Base-by-base conservation (phyloP, 2,113 vertebrate genomes). In the Microcebus lehilahytsara region DNA sequence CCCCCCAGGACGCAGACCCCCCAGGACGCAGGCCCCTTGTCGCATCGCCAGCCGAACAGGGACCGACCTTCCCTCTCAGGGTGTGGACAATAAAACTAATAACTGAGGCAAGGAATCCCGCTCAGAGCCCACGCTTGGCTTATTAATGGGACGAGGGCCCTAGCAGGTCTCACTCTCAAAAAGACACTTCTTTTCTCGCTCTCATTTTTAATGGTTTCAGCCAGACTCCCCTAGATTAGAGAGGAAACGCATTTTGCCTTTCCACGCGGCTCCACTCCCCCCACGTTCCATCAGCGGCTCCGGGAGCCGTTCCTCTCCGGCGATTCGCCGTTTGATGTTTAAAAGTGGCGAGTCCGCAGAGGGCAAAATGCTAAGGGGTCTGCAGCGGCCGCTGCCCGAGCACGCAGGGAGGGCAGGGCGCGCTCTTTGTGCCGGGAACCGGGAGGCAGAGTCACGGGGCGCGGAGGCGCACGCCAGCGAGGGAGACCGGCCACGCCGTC, bases 331-430 rank as follows among this genome's bases (percentile, higher is more conserved):
- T 83, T 56, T 88, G 94, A 97, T 72, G 83, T 95, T 86, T 92
- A 94, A 92, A 97, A 40, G 87, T 81, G 91, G 56, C 27, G n/a
- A 46, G 40, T 46, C 72, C 62, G 60, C 20, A 84, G 49, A 97
- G 64, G 87, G 77, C 64, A 83, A 89, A 95, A 51, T 79, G 56
- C 56, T 10, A 46, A 75, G 93, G 81, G 83, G 88, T 40, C 30
- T n/a, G 79, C 92, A 97, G 71, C n/a, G 90, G n/a, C 62, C 79
- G 40, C 95, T 37, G 89, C 66, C 71, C 71, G 60, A 49, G 60
- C 46, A 81, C 60, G n/a, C 9, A 66, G 75, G 3, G 6, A 88
- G 96, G 56, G 40, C 71, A 69, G 80, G 78, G 96, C 67, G 16
- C 53, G 25, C 79, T 79, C n/a, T 80, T 96, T 69, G n/a, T 69